phyloP scores from a whole-genome alignment of 2,113 vertebrate species.

The Ascaphus truei region DNA sequence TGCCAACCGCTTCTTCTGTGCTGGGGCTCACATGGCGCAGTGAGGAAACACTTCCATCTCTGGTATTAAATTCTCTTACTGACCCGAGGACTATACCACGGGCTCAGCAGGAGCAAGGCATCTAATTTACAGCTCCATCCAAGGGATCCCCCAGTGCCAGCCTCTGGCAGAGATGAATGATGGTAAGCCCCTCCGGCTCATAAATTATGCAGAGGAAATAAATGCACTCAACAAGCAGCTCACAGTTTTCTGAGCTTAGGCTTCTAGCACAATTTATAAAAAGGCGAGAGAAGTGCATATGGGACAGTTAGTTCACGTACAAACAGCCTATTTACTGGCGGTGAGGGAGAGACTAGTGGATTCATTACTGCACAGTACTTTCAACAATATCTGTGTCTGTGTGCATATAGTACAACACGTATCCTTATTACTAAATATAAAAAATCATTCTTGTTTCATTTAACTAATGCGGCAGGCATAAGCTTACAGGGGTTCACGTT shows the following conservation, averaged over 20 bases:
- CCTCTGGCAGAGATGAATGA: constrained; percentile 80
- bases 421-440: neutral
- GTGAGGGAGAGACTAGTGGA: constrained; percentile 18
- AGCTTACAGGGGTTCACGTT: no score
- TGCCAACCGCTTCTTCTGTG: constrained; percentile 64
- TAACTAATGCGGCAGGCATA: no score
- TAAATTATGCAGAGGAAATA: constrained; percentile 97
- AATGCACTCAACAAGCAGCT: constrained; percentile 82
- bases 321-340: constrained; percentile 51
- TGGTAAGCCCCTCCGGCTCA: constrained; percentile 83
- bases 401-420: neutral
- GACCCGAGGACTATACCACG: constrained; percentile 68
- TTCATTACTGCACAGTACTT: neutral
- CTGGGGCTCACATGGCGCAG: constrained; percentile 64
- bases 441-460: neutral
- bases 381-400: neutral
- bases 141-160: constrained; percentile 75
- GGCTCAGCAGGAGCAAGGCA: constrained; percentile 79
- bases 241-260: constrained; percentile 57
- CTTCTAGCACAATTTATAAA: constrained; percentile 54
- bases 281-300: constrained; percentile 52
- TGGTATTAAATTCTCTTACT: constrained; percentile 71
- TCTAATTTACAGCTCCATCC: constrained; percentile 92
- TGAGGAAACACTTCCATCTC: constrained; percentile 68
- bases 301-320: constrained; percentile 57